Conservation (phyloP, 2,888 invertebrate genomes). For the Pyrrhosoma nymphula region DNA sequence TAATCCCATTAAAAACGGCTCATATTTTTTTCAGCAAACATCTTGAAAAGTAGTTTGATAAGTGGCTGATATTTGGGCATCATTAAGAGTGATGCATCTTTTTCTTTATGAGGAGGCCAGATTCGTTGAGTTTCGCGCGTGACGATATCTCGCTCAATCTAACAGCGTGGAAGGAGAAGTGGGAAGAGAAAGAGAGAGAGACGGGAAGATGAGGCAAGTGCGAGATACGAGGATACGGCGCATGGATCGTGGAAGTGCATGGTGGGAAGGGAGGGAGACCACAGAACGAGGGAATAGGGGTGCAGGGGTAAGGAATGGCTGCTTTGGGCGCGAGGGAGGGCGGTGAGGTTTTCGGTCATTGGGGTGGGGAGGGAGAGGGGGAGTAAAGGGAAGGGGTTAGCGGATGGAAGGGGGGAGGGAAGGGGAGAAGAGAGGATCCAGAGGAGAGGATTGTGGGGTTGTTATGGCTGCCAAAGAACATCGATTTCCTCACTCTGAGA, state of each 20-base stretch:
- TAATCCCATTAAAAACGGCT: too few species aligned
- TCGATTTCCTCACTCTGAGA: conserved; percentile 71
- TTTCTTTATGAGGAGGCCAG: too few species aligned
- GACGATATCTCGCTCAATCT: too few species aligned
- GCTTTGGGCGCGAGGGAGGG: conserved; percentile 3
- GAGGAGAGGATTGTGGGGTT: conserved; percentile 70
- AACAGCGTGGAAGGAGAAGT: too few species aligned
- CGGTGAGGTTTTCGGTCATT: not conserved
- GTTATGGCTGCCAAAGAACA: conserved; percentile 71
- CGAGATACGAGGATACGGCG: not conserved
- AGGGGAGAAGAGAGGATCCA: conserved; percentile 61
- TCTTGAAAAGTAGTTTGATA: too few species aligned
- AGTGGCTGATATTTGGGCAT: too few species aligned
- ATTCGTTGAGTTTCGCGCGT: too few species aligned
- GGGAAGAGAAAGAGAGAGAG: not conserved
- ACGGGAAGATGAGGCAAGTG: not conserved
- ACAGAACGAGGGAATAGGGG: conserved; percentile 58
- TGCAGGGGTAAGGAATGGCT: conserved; percentile 45
- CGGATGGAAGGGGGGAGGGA: conserved; percentile 53
- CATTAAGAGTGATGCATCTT: too few species aligned
- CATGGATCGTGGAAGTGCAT: conserved; percentile 31
- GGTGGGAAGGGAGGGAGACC: conserved; percentile 63
- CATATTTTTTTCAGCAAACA: too few species aligned
- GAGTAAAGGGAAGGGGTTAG: conserved; percentile 51
- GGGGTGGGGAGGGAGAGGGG: conserved; percentile 61